Evolutionary conservation across 2,797 vertebrate species (phyloP).

Genomic region (Buceros bicornis): DNA sequence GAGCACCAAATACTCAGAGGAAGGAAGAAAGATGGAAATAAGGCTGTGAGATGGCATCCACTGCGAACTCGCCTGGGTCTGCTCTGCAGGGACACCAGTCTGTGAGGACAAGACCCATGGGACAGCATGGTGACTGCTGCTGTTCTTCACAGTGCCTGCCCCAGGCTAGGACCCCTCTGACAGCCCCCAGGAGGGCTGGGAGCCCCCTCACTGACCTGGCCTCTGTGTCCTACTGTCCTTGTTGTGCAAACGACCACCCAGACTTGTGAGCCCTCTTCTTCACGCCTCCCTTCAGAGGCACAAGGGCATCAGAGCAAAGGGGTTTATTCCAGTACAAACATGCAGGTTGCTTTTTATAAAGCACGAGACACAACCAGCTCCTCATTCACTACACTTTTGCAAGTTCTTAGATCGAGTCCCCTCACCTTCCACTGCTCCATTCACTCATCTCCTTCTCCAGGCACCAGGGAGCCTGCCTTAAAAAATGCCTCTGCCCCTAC

Average conservation of each 20-base stretch:
- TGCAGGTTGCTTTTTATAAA: neutral
- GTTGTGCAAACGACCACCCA: neutral
- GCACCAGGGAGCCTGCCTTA: neutral
- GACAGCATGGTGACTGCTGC: neutral
- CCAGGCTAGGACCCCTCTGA: neutral
- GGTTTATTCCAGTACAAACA: neutral
- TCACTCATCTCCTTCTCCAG: neutral
- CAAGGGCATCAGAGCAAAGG: rapidly evolving
- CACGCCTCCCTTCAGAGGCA: neutral
- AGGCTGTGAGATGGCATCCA: neutral
- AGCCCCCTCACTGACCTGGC: neutral
- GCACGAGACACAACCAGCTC: neutral
- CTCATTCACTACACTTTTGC: neutral
- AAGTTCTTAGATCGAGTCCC: neutral
- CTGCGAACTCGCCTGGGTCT: neutral
- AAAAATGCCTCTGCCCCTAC: neutral
- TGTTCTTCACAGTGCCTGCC: no score
- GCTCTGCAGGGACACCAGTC: neutral
- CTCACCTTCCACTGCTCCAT: neutral
- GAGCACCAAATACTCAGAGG: neutral
- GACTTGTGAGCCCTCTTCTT: rapidly evolving
- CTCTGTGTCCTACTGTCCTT: neutral
- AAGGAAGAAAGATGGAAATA: neutral
- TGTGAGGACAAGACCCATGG: neutral
- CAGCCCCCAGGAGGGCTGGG: neutral